These are phyloP conservation scores for Thysanoteuthis rhombus DNA, from an alignment of 2,888 invertebrate species.

Conservation along the genomic window DNA sequence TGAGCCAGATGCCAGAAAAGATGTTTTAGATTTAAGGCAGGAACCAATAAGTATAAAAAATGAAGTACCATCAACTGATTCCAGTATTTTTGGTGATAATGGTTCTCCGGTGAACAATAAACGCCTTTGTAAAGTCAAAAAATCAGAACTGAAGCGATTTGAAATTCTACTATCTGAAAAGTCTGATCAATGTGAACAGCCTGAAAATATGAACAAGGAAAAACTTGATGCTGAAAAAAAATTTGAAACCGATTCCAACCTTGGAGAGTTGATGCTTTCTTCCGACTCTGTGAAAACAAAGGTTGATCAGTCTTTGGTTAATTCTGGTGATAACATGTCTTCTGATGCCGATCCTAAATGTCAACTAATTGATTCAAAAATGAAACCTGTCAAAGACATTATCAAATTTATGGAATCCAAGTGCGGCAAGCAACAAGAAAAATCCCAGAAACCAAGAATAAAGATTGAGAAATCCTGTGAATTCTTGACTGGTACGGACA, in stretches of 20 bases:
- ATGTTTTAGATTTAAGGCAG: background rate
- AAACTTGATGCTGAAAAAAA: background rate
- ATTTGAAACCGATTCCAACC: background rate
- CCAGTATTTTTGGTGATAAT: background rate
- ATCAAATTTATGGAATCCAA: background rate
- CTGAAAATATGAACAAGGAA: background rate
- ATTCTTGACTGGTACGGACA: background rate
- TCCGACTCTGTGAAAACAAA: background rate
- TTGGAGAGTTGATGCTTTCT: background rate
- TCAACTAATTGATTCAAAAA: background rate
- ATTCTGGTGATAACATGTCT: background rate
- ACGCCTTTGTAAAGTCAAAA: background rate
- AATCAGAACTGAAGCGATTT: background rate
- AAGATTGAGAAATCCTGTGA: background rate
- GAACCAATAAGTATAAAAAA: background rate
- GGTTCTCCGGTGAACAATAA: background rate
- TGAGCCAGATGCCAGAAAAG: background rate
- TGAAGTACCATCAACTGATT: background rate
- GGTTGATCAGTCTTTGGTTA: background rate
- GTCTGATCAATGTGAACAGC: background rate
- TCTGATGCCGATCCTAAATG: background rate
- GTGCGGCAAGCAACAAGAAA: background rate
- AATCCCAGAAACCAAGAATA: background rate
- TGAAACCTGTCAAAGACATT: background rate
- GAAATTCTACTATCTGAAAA: background rate